Evolutionary conservation across 2,113 vertebrate genomes (phyloP).

Genomic region (Phyllostomus hastatus): DNA sequence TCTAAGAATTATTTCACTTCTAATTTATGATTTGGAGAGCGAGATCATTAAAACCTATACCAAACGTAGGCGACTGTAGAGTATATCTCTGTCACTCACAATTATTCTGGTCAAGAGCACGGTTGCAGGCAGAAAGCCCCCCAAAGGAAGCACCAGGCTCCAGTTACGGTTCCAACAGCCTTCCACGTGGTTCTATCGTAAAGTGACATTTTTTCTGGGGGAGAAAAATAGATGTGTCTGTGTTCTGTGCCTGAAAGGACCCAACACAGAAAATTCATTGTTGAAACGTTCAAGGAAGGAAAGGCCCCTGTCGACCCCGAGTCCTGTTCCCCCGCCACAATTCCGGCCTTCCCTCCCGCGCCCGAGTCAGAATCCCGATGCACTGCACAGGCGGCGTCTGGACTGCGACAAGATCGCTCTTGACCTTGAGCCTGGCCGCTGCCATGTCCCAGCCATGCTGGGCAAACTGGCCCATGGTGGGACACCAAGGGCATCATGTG

Average conservation of each 20-base stretch:
- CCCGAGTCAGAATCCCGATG: not conserved
- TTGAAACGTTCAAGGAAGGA: not conserved
- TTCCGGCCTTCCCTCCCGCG: not conserved
- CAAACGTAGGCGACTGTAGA: not conserved
- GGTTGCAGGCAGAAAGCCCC: not conserved
- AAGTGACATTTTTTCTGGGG: not conserved
- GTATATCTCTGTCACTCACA: not conserved
- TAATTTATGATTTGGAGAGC: not conserved
- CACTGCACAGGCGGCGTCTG: no score
- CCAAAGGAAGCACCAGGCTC: not conserved
- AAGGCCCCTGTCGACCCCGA: not conserved
- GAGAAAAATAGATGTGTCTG: not conserved
- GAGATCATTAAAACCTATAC: slow-evolving; percentile 2
- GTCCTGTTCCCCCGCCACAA: not conserved
- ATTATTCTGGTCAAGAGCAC: not conserved
- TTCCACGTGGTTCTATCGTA: not conserved
- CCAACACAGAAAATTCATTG: not conserved
- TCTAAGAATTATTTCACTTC: not conserved
- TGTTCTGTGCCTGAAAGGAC: not conserved
- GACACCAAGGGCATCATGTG: no score
- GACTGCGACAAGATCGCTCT: not conserved
- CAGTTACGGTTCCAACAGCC: not conserved
- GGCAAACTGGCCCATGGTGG: no score
- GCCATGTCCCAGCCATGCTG: fast-evolving
- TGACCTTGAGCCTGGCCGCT: not conserved